Conservation (phyloP, 2,113 vertebrate species). For the Oreotrochilus melanogaster region DNA sequence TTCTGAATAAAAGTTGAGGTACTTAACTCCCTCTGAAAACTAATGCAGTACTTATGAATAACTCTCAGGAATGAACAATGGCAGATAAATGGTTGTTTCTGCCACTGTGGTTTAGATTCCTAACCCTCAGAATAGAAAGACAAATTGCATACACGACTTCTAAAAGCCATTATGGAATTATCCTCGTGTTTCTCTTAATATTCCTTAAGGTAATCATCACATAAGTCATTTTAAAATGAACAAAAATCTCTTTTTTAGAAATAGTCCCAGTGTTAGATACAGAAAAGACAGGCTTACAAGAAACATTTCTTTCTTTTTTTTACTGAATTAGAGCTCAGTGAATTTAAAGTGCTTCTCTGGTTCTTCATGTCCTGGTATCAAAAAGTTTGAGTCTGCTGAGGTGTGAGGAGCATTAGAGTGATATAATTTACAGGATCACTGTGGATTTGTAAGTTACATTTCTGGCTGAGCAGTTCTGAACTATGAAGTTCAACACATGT, state of each 20-base stretch:
- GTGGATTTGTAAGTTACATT: neutral
- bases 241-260: slow-evolving; percentile 3
- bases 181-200: slow-evolving; percentile 45
- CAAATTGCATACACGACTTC: slow-evolving; percentile 10
- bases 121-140: slow-evolving; percentile 32
- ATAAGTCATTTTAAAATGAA: slow-evolving; percentile 27
- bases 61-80: slow-evolving; percentile 20
- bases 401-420: slow-evolving; percentile 1
- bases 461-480: neutral
- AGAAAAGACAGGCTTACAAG: neutral
- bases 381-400: neutral
- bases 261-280: neutral
- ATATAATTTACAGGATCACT: neutral
- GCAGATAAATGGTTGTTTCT: slow-evolving; percentile 17
- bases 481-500: neutral
- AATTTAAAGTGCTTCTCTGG: neutral
- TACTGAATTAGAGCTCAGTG: neutral
- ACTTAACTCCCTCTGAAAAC: neutral
- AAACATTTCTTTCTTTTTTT: neutral
- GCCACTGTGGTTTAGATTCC: neutral
- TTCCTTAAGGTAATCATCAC: slow-evolving; percentile 36
- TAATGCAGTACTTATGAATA: neutral
- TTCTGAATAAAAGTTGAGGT: neutral
- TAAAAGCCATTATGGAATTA: slow-evolving; percentile 54
- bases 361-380: neutral